These are phyloP conservation scores for Mormyrops attenuatus DNA, from an alignment of 2,797 vertebrate genomes.

Conservation along the genomic window DNA sequence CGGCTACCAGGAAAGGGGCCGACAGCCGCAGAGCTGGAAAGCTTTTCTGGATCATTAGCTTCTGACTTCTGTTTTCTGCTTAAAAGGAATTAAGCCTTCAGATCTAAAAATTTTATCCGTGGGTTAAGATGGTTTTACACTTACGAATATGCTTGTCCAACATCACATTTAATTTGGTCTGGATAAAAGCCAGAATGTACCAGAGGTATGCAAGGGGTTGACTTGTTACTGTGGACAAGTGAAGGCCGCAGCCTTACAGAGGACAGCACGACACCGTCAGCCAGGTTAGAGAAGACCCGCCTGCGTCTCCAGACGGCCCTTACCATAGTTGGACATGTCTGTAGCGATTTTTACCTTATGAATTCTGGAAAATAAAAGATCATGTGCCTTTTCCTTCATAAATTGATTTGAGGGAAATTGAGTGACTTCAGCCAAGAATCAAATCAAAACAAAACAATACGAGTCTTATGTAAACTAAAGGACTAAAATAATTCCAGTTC, in stretches of 20 bases:
- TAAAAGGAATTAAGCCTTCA: not conserved
- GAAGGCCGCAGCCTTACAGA: not conserved
- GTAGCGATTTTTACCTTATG: not conserved
- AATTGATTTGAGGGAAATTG: not conserved
- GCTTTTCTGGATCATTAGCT: not conserved
- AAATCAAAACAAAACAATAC: not conserved
- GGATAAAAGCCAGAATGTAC: not conserved
- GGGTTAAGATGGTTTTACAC: not conserved
- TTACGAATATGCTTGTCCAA: not conserved
- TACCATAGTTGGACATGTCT: constrained; percentile 16
- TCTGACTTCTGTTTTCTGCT: not conserved
- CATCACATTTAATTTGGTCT: not conserved
- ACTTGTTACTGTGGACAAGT: not conserved
- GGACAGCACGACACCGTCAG: not conserved
- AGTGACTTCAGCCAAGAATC: not conserved
- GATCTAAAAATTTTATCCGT: not conserved
- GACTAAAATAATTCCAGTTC: not conserved
- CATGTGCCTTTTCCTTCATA: not conserved
- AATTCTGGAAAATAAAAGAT: constrained; percentile 2
- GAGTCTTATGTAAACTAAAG: not conserved
- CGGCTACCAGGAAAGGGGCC: not conserved
- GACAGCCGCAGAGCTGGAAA: not conserved
- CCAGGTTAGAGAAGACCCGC: not conserved
- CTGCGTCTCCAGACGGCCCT: not conserved
- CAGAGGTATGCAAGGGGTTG: not conserved